Base-by-base conservation (phyloP, 2,888 invertebrate genomes). In the Nomada ruficornis region DNA sequence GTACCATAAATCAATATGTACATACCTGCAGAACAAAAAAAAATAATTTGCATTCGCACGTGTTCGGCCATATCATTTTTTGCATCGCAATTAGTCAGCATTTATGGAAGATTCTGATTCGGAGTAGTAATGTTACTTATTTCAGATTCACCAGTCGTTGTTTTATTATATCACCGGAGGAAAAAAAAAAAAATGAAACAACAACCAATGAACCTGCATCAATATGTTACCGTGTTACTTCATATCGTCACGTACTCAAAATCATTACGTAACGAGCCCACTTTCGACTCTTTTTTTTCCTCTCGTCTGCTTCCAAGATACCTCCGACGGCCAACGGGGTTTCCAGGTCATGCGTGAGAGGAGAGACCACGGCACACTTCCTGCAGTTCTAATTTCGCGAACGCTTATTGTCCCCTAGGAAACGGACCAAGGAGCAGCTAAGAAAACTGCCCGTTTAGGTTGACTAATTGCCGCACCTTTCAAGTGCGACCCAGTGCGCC, bases 281-380 rank as follows among this genome's bases (percentile, higher is more conserved):
- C 84, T 84, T 86, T 86, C 86, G 42, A 84, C 60, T 4, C 77
- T 75, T 74, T 82, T 78, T 63, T 84, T 42, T 64, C 78, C 59
- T 74, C 67, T 80, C 68, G 67, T 69, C 77, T 71, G 73, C 64
- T 70, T 74, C 26, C 70, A 52, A 82, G 80, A 86, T 63, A 86
- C 74, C 80, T 77, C 81, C 42, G 57, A 44, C 65, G 65, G 60
- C 60, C 80, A 84, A 82, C 50, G 59, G 57, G 80, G 80, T 86
- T 87, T 84, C 67, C 82, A 86, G 87, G 78, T 87, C 84, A 84
- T 29, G 71, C 75, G 75, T 72, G 71, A 76, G 84, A 80, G 83
- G 54, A 80, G 55, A 76, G 76, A 26, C 65, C 86, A 60, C 72
- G 77, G 65, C 67, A 77, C 50, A 72, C 78, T 47, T 47, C 47